Percentiles rank a stretch among this genome's conserved stretches.
phyloP scores from a whole-genome alignment of 2,797 vertebrate species.

The Sciurus carolinensis region DNA sequence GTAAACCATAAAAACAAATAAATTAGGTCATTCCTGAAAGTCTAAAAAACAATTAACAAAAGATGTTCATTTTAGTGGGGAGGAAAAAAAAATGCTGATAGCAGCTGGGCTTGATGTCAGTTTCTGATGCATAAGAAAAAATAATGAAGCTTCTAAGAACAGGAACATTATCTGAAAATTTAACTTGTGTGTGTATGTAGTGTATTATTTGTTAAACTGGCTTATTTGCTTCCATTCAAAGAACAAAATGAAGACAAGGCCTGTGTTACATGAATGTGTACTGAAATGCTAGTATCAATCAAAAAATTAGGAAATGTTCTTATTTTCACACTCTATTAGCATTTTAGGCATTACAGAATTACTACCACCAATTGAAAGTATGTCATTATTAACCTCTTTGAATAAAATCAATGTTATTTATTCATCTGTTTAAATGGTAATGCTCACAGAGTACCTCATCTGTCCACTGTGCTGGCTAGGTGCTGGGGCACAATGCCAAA shows the following conservation, averaged over 20 bases:
- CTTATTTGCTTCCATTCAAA: neutral
- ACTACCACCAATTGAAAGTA: neutral
- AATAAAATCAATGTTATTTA: neutral
- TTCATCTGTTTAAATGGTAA: neutral
- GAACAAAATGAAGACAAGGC: neutral
- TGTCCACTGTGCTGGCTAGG: neutral
- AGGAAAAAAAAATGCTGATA: neutral
- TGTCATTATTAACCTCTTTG: no score
- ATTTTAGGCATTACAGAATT: neutral
- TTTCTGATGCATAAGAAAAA: neutral
- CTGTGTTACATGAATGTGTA: no score
- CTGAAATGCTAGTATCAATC: neutral
- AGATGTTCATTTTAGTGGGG: neutral
- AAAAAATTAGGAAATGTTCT: neutral
- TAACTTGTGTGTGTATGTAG: accelerated
- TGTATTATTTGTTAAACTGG: neutral
- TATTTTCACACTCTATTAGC: neutral
- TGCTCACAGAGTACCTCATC: neutral
- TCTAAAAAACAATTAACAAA: neutral
- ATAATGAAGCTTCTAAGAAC: neutral
- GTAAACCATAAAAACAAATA: neutral
- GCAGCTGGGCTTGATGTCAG: neutral
- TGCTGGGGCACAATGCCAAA: neutral
- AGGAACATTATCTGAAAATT: accelerated
- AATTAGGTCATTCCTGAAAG: slow-evolving; percentile 22